Percentiles rank a stretch among this genome's conserved stretches.
These are phyloP conservation scores for Numenius phaeopus DNA, from an alignment of 2,797 vertebrate species.

Conservation along the genomic window DNA sequence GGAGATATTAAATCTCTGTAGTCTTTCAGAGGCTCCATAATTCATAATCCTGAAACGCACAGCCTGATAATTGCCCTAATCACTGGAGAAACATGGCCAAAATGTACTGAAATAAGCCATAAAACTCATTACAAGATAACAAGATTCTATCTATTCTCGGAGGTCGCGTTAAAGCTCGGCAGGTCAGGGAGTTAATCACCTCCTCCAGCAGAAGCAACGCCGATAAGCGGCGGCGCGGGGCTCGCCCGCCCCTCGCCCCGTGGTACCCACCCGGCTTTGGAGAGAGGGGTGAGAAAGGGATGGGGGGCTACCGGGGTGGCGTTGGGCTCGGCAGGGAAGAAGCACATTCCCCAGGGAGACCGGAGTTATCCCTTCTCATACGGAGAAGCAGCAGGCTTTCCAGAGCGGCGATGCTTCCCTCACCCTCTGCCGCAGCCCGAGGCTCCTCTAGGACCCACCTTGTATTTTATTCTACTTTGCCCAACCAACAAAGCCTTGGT, in stretches of 20 bases:
- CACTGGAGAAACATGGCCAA: constrained; percentile 80
- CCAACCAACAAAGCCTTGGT: neutral
- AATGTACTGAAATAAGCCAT: constrained; percentile 82
- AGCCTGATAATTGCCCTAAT: constrained; percentile 81
- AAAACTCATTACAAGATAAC: constrained; percentile 84
- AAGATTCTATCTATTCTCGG: constrained; percentile 81
- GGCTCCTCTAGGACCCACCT: neutral
- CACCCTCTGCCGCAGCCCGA: accelerated
- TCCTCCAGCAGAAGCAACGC: constrained; percentile 27
- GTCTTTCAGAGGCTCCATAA: constrained; percentile 70
- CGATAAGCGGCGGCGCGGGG: constrained; percentile 3
- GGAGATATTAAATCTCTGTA: constrained; percentile 52
- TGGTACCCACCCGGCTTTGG: neutral
- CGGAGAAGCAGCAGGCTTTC: neutral
- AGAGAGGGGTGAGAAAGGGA: neutral
- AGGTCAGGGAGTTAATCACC: constrained; percentile 81
- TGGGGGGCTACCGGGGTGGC: neutral
- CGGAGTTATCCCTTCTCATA: neutral
- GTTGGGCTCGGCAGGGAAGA: neutral
- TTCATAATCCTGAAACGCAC: constrained; percentile 79
- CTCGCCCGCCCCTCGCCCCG: neutral
- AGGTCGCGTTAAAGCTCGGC: constrained; percentile 72
- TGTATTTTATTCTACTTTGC: neutral
- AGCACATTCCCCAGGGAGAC: neutral
- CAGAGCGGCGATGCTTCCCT: neutral